Conservation (phyloP, 2,113 vertebrate genomes). For the Alaudala cheleensis region DNA sequence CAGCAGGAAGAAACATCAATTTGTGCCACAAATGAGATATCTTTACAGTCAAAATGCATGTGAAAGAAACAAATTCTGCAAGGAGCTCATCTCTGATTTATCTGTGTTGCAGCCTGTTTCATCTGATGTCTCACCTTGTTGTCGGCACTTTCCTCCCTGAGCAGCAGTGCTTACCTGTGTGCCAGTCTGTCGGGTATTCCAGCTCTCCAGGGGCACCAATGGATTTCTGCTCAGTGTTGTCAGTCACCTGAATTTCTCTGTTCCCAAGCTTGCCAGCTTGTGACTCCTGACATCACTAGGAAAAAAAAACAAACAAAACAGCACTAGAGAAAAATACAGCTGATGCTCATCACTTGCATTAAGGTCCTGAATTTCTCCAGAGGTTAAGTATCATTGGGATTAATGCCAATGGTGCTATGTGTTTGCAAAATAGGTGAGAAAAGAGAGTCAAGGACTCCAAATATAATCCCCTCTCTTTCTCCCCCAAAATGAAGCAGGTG, state of each 20-base stretch:
- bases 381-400: background rate
- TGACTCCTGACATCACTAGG: slow-evolving; percentile 4
- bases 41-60: background rate
- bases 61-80: background rate
- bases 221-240: background rate
- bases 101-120: background rate
- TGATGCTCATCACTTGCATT: background rate
- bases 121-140: background rate
- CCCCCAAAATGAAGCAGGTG: background rate
- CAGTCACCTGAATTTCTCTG: slow-evolving; percentile 13
- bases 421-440: slow-evolving; percentile 13
- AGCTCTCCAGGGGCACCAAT: background rate
- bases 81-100: background rate
- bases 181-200: background rate
- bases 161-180: background rate
- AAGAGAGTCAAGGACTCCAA: background rate
- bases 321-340: background rate
- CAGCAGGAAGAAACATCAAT: background rate
- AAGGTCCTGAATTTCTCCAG: background rate
- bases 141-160: background rate
- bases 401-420: background rate
- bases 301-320: background rate
- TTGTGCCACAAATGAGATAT: background rate
- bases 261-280: background rate
- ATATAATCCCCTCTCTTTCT: background rate